Evolutionary conservation across 2,113 vertebrate genomes (phyloP).

Genomic region (Rutilus rutilus): DNA sequence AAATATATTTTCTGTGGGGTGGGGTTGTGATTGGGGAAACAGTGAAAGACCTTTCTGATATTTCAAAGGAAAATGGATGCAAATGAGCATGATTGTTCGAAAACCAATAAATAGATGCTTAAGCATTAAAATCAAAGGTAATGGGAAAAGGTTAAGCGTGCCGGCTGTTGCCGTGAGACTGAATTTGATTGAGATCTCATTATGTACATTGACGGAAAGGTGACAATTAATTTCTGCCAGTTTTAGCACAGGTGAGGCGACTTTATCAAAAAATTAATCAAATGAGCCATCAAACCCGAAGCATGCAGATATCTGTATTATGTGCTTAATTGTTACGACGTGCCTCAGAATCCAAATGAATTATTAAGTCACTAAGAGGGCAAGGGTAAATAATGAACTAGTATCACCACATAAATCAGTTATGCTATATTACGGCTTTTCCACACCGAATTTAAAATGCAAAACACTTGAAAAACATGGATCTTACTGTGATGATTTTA

Average conservation of each 20-base stretch:
- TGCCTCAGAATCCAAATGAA: not conserved
- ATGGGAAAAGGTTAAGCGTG: conserved; percentile 51
- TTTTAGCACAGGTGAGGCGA: conserved; percentile 14
- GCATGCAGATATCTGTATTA: not conserved
- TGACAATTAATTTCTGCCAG: not conserved
- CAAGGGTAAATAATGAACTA: conserved; percentile 15
- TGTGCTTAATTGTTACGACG: not conserved
- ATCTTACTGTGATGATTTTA: not conserved
- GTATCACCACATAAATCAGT: not conserved
- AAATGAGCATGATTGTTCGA: conserved; percentile 55
- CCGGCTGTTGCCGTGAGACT: conserved; percentile 34
- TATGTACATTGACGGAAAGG: conserved; percentile 23
- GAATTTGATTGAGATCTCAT: conserved; percentile 42
- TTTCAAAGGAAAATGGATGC: conserved; percentile 55
- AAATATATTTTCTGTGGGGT: conserved; percentile 19
- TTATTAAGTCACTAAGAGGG: not conserved
- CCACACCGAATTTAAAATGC: not conserved
- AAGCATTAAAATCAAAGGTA: conserved; percentile 50
- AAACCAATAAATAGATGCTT: conserved; percentile 54
- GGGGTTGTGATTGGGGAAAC: conserved; percentile 27
- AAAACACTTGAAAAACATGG: not conserved
- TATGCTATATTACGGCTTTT: not conserved
- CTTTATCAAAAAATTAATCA: conserved; percentile 12
- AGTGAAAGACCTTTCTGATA: conserved; percentile 48
- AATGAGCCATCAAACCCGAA: conserved; percentile 19